Percentiles rank a stretch among this genome's conserved stretches.
phyloP scores from a whole-genome alignment of 2,888 invertebrate species.

The Tetranychus truncatus region DNA sequence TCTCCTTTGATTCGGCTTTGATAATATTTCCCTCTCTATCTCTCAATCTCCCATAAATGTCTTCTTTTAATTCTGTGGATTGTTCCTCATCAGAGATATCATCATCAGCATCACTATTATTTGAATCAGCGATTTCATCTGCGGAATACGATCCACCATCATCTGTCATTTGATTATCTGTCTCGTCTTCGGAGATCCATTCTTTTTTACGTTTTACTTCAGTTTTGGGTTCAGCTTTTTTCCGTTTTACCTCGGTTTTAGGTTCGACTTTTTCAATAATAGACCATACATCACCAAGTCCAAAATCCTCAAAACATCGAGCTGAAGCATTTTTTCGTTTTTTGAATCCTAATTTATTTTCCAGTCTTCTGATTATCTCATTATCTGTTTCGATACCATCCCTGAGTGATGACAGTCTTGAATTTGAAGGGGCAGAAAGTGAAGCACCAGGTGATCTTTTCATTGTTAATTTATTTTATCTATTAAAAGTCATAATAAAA shows the following conservation, averaged over 20 bases:
- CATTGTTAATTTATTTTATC: too few relatives aligned
- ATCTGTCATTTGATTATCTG: background rate
- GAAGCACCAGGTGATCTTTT: too few relatives aligned
- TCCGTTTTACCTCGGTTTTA: background rate
- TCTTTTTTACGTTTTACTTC: background rate
- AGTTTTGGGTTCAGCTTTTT: background rate
- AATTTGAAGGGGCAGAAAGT: background rate
- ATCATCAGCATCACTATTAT: background rate
- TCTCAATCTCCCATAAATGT: constrained; percentile 18
- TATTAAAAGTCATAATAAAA: too few relatives aligned
- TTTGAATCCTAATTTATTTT: background rate
- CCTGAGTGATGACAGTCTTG: background rate
- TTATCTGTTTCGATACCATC: background rate
- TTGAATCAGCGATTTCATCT: background rate
- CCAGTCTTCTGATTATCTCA: background rate
- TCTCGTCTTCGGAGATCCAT: background rate
- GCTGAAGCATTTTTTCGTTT: constrained; percentile 5
- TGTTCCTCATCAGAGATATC: background rate
- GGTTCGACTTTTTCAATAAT: background rate
- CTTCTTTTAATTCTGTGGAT: constrained; percentile 10
- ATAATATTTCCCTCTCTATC: constrained; percentile 17
- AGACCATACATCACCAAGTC: background rate
- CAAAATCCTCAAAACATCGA: background rate
- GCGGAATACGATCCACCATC: background rate
- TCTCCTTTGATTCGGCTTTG: background rate